A percentile compares a stretch with the other conserved stretches of the same genome.
These are phyloP conservation scores for Caenorhabditis briggsae DNA, from an alignment of 1,140 invertebrate genomes.

Conservation along the genomic window DNA sequence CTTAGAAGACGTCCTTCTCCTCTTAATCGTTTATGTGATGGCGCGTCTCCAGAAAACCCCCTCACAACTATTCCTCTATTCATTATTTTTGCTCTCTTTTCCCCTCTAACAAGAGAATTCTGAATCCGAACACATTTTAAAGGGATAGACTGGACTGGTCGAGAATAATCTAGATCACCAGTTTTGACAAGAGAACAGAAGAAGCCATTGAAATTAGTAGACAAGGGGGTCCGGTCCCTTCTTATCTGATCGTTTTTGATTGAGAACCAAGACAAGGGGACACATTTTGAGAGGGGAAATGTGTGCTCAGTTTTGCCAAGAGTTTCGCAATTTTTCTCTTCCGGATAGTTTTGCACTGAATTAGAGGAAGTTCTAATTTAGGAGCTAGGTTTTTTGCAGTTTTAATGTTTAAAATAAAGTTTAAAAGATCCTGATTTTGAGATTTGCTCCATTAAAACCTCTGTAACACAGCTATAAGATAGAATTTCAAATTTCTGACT, in stretches of 20 bases:
- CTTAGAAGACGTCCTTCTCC: slow-evolving; percentile 19
- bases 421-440: no score
- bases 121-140: not conserved
- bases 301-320: no score
- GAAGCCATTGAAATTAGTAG: slow-evolving; percentile 32
- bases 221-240: no score
- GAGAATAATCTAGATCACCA: not conserved
- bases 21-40: slow-evolving; percentile 56
- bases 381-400: no score
- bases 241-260: slow-evolving; percentile 46
- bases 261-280: not conserved
- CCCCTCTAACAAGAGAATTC: not conserved
- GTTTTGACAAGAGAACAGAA: slow-evolving; percentile 10
- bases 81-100: slow-evolving; percentile 36
- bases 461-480: no score
- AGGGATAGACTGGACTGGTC: not conserved
- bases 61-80: slow-evolving; percentile 21
- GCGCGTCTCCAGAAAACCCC: not conserved
- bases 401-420: no score
- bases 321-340: no score
- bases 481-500: no score
- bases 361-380: no score
- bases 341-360: no score
- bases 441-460: no score
- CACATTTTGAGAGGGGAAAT: not conserved